Percentiles rank a stretch among this genome's conserved stretches.
Conservation (phyloP, 2,888 invertebrate genomes). For the Rotaria socialis region DNA sequence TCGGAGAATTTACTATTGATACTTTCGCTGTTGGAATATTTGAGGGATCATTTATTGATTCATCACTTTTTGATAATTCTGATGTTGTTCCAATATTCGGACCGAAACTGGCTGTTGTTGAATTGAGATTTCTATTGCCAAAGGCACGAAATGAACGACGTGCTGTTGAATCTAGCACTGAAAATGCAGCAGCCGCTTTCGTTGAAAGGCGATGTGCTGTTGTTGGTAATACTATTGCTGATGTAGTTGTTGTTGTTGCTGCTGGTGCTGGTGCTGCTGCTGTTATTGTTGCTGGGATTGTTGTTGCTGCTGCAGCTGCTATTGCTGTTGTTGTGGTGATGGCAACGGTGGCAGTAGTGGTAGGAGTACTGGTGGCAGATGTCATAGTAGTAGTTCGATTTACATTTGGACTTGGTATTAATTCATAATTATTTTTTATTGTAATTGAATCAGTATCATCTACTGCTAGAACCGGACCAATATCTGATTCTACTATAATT, state of each 20-base stretch:
- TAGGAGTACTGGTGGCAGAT: no score
- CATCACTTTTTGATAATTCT: not conserved
- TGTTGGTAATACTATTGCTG: not conserved
- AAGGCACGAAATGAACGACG: not conserved
- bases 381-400: not conserved
- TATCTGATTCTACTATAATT: not conserved
- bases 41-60: not conserved
- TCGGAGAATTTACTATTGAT: not conserved
- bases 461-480: no score
- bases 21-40: not conserved
- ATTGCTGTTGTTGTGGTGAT: no score
- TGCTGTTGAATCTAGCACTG: not conserved
- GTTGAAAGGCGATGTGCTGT: not conserved
- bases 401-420: not conserved
- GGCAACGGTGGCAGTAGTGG: no score
- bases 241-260: not conserved
- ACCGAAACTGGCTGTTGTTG: not conserved
- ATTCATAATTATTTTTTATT: not conserved
- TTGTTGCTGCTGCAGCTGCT: no score
- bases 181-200: not conserved
- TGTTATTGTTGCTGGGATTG: not conserved
- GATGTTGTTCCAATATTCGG: not conserved
- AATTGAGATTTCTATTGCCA: not conserved
- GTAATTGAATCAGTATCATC: not conserved
- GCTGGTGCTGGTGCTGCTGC: not conserved